Conservation (phyloP, 1,140 invertebrate species). For the Sycophaga agraensis region DNA sequence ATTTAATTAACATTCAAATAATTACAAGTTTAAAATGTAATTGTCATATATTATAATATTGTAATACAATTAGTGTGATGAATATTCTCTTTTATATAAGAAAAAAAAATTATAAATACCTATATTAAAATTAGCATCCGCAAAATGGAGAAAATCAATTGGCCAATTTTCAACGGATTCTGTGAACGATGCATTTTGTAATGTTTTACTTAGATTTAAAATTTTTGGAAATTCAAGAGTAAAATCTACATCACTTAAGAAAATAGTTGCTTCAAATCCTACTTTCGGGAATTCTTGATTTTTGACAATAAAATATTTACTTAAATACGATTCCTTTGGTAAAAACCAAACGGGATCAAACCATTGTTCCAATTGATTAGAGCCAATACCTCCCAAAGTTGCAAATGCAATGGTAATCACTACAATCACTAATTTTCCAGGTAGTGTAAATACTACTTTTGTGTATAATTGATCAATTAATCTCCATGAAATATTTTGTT, state of each 20-base stretch:
- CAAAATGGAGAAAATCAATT: constrained; percentile 63
- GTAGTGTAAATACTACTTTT: constrained; percentile 62
- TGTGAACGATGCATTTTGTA: constrained; percentile 61
- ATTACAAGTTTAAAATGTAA: not conserved
- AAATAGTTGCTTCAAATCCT: constrained; percentile 67
- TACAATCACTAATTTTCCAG: constrained; percentile 62
- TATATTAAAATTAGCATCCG: constrained; percentile 54
- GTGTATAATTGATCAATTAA: constrained; percentile 62
- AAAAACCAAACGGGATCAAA: constrained; percentile 81
- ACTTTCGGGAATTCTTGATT: constrained; percentile 65
- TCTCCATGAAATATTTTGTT: constrained; percentile 55
- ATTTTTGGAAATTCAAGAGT: constrained; percentile 65
- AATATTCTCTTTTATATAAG: not conserved
- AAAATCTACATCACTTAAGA: constrained; percentile 70
- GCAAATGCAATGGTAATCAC: constrained; percentile 62
- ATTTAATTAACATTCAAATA: not conserved
- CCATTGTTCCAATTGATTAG: constrained; percentile 68
- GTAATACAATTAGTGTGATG: not conserved
- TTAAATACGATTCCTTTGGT: constrained; percentile 70
- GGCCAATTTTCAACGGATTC: constrained; percentile 66
- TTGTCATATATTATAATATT: no score
- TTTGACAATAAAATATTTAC: constrained; percentile 61
- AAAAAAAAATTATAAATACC: constrained; percentile 37
- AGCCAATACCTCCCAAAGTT: constrained; percentile 63
- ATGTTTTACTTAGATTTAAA: constrained; percentile 56